phyloP scores from a whole-genome alignment of 2,113 vertebrate species.

The Podiceps cristatus region DNA sequence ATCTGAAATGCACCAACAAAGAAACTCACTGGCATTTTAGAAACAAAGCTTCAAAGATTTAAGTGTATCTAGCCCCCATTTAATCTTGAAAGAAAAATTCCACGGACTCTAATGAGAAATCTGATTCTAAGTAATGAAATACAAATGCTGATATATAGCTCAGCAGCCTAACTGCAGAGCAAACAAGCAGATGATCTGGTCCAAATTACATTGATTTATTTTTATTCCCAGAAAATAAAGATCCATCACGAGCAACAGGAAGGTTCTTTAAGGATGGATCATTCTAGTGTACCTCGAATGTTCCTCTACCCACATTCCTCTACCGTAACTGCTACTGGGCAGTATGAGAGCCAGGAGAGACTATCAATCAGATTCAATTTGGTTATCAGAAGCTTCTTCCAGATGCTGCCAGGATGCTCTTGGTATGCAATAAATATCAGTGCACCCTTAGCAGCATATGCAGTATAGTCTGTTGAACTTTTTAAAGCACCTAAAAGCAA shows the following conservation, averaged over 20 bases:
- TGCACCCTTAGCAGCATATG: background rate
- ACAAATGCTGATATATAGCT: background rate
- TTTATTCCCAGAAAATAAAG: background rate
- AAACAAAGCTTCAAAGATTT: background rate
- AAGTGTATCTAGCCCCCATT: background rate
- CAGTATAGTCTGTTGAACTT: background rate
- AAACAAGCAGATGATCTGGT: background rate
- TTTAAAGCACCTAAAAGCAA: background rate
- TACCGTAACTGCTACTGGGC: background rate
- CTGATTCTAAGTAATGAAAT: background rate
- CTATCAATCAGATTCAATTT: background rate
- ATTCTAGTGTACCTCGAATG: background rate
- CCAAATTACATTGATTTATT: background rate
- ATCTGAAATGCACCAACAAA: constrained; percentile 78
- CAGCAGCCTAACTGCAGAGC: background rate
- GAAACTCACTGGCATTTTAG: background rate
- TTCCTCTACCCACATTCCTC: background rate
- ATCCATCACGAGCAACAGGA: background rate
- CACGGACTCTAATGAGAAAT: background rate
- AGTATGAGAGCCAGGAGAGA: background rate
- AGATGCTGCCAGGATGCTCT: background rate
- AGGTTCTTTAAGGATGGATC: background rate
- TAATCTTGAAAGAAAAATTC: background rate
- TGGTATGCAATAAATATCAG: background rate
- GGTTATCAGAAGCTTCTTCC: background rate